phyloP scores from a whole-genome alignment of 2,797 vertebrate genomes.

The Leptodactylus fallax region DNA sequence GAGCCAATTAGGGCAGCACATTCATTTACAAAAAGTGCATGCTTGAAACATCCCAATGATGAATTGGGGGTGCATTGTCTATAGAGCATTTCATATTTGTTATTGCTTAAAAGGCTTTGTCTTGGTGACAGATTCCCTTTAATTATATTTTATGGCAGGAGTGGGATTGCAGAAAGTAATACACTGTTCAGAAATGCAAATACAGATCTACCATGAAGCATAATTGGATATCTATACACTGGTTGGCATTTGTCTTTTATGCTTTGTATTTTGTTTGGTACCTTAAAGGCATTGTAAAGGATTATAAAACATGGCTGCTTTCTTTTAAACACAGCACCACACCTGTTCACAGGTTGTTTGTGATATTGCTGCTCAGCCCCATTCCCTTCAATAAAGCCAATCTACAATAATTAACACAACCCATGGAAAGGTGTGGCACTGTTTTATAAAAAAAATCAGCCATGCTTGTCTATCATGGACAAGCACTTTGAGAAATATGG shows the following conservation, averaged over 20 bases:
- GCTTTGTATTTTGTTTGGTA: background rate
- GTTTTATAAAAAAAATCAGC: too few species aligned
- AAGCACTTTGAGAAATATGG: too few species aligned
- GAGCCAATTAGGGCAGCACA: background rate
- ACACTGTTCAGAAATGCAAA: background rate
- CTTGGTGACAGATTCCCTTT: too few species aligned
- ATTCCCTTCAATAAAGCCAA: too few species aligned
- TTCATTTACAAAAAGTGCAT: background rate
- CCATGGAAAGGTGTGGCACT: too few species aligned
- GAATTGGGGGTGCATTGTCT: background rate
- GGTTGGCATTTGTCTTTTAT: background rate
- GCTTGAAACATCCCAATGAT: background rate
- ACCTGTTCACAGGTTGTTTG: too few species aligned
- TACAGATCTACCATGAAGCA: background rate
- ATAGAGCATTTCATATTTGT: background rate
- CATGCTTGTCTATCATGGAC: too few species aligned
- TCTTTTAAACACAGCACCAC: too few species aligned
- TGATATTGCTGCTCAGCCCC: too few species aligned
- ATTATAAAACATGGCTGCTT: too few species aligned
- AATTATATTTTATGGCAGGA: too few species aligned
- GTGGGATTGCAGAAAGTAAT: background rate
- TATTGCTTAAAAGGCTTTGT: background rate
- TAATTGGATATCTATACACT: background rate
- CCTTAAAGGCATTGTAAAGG: background rate
- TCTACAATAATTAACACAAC: too few species aligned